Base-by-base conservation (phyloP, 2,888 invertebrate genomes). In the Hipparchia semele region DNA sequence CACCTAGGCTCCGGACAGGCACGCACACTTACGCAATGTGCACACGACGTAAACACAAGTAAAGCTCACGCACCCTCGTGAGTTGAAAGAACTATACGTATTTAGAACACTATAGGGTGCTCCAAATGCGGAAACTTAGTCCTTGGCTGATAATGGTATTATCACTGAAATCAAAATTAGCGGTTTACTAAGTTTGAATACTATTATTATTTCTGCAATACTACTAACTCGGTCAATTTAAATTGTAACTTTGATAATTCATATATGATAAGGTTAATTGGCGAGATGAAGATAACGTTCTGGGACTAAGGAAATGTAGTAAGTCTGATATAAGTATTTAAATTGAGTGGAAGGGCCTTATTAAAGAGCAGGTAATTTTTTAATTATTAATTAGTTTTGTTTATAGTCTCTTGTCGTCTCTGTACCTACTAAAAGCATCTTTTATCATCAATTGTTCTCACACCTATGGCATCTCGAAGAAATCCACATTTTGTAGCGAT, bases 241-340 rank as follows among this genome's bases (percentile, higher is more conserved):
- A 68, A 68, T 68, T 68, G 68, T 51, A 51, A 58, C 59, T 68
- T 59, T 60, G 68, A 68, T 68, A 68, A 68, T 68, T 68, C 59
- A 58, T 68, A 68, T 59, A 68, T 68, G 68, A 68, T 68, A 68
- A 68, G 60, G 59, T 60, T 68, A 68, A 68, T 68, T 68, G 68
- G 68, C 59, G 10, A 68, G 68, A 68, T 68, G 59, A 1, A 68
- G 58, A 60, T 68, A 60, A 2, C 3, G 39, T 5, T 5, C 39
- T 33, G 23, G 53, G 23, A 46, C n/a, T 60, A 51, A 49, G 68
- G 68, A 68, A 68, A 68, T 68, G 68, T 49, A 53, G 53, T 53
- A 53, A 33, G 49, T 65, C 53, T 39, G 65, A 65, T 65, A 65
- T 65, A 23, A 65, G 51, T 65, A 53, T 65, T 65, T 65, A 65